Percentiles rank a stretch among this genome's conserved stretches.
phyloP scores from a whole-genome alignment of 2,113 vertebrate species.

The Phoenicopterus ruber region DNA sequence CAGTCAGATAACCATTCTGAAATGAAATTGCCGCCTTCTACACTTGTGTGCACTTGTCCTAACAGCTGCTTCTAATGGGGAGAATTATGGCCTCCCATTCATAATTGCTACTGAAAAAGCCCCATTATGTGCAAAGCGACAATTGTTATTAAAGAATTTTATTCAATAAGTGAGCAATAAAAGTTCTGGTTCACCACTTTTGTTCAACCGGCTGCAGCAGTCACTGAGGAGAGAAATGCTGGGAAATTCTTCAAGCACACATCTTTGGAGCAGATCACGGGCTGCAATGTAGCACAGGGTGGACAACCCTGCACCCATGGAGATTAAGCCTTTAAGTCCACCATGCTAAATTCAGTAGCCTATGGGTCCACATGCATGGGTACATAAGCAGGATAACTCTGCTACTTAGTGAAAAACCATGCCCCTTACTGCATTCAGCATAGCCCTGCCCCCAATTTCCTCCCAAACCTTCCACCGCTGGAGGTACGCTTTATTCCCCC shows the following conservation, averaged over 20 bases:
- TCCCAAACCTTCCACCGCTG: neutral
- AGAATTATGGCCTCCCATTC: neutral
- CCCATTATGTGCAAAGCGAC: neutral
- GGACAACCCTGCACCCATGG: neutral
- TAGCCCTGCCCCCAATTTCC: neutral
- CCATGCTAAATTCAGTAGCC: neutral
- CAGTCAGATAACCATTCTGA: neutral
- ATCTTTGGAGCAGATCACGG: neutral
- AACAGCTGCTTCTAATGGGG: neutral
- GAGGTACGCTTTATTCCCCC: neutral
- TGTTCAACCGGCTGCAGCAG: neutral
- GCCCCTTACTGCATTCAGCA: neutral
- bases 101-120: neutral
- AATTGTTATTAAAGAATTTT: neutral
- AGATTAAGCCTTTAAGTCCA: neutral
- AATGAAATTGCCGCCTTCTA: neutral
- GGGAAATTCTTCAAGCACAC: neutral
- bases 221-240: neutral
- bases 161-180: neutral
- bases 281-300: neutral
- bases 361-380: neutral
- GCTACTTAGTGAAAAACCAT: neutral
- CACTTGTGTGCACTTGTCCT: neutral
- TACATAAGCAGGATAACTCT: neutral
- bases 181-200: neutral